Percentiles rank a stretch among this genome's conserved stretches.
These are phyloP conservation scores for Callipepla squamata DNA, from an alignment of 2,113 vertebrate species.

Conservation along the genomic window DNA sequence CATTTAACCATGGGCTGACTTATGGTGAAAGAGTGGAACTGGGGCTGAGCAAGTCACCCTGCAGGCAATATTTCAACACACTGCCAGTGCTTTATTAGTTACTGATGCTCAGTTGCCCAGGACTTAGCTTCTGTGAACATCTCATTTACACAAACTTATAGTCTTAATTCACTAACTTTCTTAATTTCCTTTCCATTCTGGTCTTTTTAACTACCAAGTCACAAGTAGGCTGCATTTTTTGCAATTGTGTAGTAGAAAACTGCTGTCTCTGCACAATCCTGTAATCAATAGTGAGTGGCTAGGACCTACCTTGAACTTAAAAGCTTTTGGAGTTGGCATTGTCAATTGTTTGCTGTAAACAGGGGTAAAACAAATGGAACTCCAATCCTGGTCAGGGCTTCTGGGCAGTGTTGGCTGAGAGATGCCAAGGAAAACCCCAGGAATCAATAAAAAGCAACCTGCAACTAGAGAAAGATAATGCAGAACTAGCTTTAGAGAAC, in stretches of 20 bases:
- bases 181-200: neutral
- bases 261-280: neutral
- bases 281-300: neutral
- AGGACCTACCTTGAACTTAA: neutral
- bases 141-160: neutral
- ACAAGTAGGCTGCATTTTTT: neutral
- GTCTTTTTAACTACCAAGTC: neutral
- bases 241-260: neutral
- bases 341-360: neutral
- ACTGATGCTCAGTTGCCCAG: neutral
- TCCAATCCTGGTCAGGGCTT: neutral
- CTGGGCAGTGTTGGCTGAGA: neutral
- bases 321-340: neutral
- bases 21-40: neutral
- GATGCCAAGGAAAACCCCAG: neutral
- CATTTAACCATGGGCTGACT: neutral
- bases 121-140: neutral
- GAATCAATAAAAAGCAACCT: neutral
- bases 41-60: neutral
- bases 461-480: rapidly evolving
- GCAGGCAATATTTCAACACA: neutral
- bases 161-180: neutral
- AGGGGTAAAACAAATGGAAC: neutral
- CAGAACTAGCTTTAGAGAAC: neutral
- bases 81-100: neutral